Percentiles rank a stretch among this genome's conserved stretches.
Conservation (phyloP, 1,140 invertebrate species). For the Lepidurus packardi region DNA sequence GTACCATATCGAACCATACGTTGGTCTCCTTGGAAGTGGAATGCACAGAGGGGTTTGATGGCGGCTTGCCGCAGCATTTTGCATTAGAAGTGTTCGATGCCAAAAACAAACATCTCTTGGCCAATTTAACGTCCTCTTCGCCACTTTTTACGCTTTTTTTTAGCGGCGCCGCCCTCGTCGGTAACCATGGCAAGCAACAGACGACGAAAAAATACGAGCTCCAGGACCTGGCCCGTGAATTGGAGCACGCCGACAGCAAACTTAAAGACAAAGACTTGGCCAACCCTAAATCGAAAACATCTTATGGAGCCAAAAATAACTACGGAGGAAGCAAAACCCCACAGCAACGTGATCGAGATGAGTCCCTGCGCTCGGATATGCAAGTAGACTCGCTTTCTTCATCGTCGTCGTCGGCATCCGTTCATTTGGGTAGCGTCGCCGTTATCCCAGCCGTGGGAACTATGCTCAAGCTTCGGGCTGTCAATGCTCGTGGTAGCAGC, state of each 20-base stretch:
- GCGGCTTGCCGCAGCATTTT: conserved; percentile 74
- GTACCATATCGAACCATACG: conserved; percentile 65
- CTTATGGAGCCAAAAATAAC: background rate
- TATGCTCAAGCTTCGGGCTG: conserved; percentile 61
- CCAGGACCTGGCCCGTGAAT: conserved; percentile 23
- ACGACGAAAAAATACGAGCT: conserved; percentile 25
- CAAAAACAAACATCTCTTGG: conserved; percentile 44
- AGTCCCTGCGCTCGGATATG: background rate
- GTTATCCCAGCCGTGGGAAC: conserved; percentile 34
- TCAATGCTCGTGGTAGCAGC: conserved; percentile 72
- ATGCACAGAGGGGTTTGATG: conserved; percentile 70
- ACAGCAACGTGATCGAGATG: conserved; percentile 28
- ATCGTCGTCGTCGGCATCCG: conserved; percentile 29
- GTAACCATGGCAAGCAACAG: background rate
- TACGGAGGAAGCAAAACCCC: background rate
- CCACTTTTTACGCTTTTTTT: conserved; percentile 33
- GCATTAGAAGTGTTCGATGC: conserved; percentile 70
- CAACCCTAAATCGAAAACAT: conserved; percentile 30
- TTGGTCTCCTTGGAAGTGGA: conserved; percentile 66
- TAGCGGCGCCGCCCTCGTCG: conserved; percentile 38
- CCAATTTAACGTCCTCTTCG: conserved; percentile 39
- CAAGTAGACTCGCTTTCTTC: conserved; percentile 26
- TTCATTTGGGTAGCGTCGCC: conserved; percentile 31
- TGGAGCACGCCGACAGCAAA: conserved; percentile 13
- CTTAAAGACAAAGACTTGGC: conserved; percentile 3